A percentile compares a stretch with the other conserved stretches of the same genome.
These are phyloP conservation scores for Gari tellinella DNA, from an alignment of 2,888 invertebrate genomes.

Conservation along the genomic window DNA sequence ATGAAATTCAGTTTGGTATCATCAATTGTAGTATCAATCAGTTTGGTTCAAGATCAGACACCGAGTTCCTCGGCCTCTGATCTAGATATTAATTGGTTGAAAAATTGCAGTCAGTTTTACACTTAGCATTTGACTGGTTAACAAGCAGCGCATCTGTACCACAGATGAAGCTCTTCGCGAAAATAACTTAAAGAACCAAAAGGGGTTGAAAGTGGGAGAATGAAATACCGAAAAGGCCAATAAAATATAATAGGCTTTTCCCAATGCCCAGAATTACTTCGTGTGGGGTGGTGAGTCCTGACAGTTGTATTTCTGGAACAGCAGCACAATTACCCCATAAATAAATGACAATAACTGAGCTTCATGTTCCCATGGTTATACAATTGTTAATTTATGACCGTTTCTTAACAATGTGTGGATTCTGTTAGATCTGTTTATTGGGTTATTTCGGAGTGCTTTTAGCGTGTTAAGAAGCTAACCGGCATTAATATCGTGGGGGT, in stretches of 20 bases:
- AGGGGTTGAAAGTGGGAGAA: background rate
- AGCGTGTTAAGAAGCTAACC: background rate
- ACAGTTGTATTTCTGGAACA: too few relatives aligned
- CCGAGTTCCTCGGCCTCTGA: too few relatives aligned
- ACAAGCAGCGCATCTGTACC: constrained; percentile 1
- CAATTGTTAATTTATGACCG: constrained; percentile 43
- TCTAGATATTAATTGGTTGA: too few relatives aligned
- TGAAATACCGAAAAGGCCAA: constrained; percentile 6
- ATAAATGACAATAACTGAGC: constrained; percentile 23
- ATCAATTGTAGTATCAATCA: too few relatives aligned
- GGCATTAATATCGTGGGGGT: background rate
- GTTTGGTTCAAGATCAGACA: too few relatives aligned
- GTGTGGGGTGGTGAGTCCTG: constrained; percentile 26
- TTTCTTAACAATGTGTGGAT: constrained; percentile 42
- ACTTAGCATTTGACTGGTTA: background rate
- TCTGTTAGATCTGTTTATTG: constrained; percentile 26
- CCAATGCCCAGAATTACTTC: constrained; percentile 19
- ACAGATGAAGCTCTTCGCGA: background rate
- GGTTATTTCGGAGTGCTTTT: constrained; percentile 15
- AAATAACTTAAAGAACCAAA: background rate
- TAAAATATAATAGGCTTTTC: constrained; percentile 35
- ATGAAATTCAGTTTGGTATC: too few relatives aligned
- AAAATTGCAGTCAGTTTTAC: background rate
- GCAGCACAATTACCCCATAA: background rate
- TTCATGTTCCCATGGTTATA: constrained; percentile 25